Evolutionary conservation across 2,888 invertebrate genomes (phyloP).

Genomic region (Smittia sp.): DNA sequence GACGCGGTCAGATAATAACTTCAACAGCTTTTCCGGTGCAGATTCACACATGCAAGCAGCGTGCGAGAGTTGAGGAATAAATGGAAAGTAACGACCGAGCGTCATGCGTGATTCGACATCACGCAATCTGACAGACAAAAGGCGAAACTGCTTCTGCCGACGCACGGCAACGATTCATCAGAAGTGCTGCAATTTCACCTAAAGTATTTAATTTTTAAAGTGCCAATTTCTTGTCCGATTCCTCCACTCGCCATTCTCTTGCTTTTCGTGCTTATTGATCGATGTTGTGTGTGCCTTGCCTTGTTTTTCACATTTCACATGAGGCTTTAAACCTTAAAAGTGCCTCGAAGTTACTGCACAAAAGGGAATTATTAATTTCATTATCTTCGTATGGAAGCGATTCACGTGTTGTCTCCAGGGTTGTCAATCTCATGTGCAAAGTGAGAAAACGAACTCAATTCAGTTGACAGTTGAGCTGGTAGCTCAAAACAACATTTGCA

Average conservation of each 20-base stretch:
- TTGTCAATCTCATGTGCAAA: too few species aligned
- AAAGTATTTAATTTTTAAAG: conserved; percentile 1
- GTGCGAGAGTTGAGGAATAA: neutral
- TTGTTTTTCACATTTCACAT: neutral
- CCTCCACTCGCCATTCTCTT: neutral
- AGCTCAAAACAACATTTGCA: too few species aligned
- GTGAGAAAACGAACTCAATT: too few species aligned
- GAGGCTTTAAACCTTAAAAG: neutral
- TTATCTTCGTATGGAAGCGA: too few species aligned
- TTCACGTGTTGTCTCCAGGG: too few species aligned
- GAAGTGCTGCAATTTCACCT: neutral
- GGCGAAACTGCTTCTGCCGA: neutral
- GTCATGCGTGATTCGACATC: neutral
- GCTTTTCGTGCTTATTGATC: neutral
- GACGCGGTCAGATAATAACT: neutral
- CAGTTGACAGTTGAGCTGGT: too few species aligned
- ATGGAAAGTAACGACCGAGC: conserved; percentile 3
- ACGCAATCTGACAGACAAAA: neutral
- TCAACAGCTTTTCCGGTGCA: neutral
- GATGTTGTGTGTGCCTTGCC: conserved; percentile 14
- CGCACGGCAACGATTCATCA: neutral
- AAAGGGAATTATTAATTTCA: neutral
- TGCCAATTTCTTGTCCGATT: neutral
- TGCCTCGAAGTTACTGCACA: neutral
- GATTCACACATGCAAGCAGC: neutral